These are phyloP conservation scores for Drosophila lini DNA, from an alignment of 1,140 invertebrate species.

Conservation along the genomic window DNA sequence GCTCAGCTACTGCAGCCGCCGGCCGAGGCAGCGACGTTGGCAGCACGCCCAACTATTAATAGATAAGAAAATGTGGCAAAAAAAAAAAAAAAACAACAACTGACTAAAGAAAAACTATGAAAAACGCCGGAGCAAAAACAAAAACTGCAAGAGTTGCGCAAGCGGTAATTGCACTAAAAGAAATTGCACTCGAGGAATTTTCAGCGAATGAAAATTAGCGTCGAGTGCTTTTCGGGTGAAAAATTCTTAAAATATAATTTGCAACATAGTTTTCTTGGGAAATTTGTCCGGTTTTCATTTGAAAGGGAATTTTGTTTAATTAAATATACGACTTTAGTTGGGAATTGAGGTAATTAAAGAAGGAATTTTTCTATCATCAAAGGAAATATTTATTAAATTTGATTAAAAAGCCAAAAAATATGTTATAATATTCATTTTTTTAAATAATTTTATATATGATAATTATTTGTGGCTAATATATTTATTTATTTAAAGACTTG, in stretches of 20 bases:
- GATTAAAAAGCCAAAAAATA: neutral
- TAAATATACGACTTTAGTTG: neutral
- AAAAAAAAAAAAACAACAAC: slow-evolving; percentile 45
- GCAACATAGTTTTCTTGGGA: slow-evolving; percentile 9
- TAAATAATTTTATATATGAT: neutral
- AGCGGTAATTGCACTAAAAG: slow-evolving; percentile 33
- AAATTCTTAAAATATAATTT: slow-evolving; percentile 23
- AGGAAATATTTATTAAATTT: neutral
- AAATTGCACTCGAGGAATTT: slow-evolving; percentile 23
- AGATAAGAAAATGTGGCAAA: slow-evolving; percentile 81
- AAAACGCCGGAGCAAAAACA: slow-evolving; percentile 16
- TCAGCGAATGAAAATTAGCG: slow-evolving; percentile 14
- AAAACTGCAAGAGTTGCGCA: slow-evolving; percentile 35
- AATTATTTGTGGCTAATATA: no score
- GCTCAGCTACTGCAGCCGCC: slow-evolving; percentile 42
- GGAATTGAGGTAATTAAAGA: neutral
- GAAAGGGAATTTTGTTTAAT: neutral
- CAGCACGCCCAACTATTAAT: slow-evolving; percentile 76
- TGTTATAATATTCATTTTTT: neutral
- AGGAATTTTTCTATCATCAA: neutral
- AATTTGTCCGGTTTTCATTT: neutral
- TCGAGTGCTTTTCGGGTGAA: slow-evolving; percentile 11
- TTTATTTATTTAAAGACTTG: no score
- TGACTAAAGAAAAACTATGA: slow-evolving; percentile 24
- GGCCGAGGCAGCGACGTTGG: slow-evolving; percentile 18